Evolutionary conservation across 2,797 vertebrate species (phyloP).

Genomic region (Merluccius polli): DNA sequence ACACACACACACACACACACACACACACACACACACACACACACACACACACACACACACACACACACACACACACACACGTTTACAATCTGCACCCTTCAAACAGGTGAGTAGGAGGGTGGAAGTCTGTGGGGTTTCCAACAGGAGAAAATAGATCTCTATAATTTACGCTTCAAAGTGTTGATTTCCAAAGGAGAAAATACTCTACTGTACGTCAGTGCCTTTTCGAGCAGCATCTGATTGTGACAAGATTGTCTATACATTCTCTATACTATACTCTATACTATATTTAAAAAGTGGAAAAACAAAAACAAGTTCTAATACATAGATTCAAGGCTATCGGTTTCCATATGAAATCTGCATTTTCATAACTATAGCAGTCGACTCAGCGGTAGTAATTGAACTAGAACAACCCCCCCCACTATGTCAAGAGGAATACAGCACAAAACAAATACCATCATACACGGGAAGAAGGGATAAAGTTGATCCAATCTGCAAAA

Average conservation of each 20-base stretch:
- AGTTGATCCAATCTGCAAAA: conserved; percentile 60
- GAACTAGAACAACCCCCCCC: conserved; percentile 36
- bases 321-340: conserved; percentile 70
- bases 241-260: conserved; percentile 78
- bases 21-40: conserved; percentile 28
- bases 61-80: conserved; percentile 20
- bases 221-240: conserved; percentile 47
- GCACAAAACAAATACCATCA: conserved; percentile 55
- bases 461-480: conserved; percentile 48
- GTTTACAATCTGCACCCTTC: background rate
- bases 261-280: conserved; percentile 72
- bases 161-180: background rate
- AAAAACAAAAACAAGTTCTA: conserved; percentile 40
- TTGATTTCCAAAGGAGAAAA: conserved; percentile 42
- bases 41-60: conserved; percentile 22
- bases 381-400: conserved; percentile 47
- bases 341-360: conserved; percentile 66
- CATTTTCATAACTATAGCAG: conserved; percentile 55
- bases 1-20: conserved; percentile 22
- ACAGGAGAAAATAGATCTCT: conserved; percentile 1
- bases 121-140: background rate
- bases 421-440: conserved; percentile 54
- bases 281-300: conserved; percentile 51
- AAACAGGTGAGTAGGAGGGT: background rate
- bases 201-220: conserved; percentile 51